phyloP scores from a whole-genome alignment of 2,888 invertebrate genomes.

The Nasonovia ribisnigri region DNA sequence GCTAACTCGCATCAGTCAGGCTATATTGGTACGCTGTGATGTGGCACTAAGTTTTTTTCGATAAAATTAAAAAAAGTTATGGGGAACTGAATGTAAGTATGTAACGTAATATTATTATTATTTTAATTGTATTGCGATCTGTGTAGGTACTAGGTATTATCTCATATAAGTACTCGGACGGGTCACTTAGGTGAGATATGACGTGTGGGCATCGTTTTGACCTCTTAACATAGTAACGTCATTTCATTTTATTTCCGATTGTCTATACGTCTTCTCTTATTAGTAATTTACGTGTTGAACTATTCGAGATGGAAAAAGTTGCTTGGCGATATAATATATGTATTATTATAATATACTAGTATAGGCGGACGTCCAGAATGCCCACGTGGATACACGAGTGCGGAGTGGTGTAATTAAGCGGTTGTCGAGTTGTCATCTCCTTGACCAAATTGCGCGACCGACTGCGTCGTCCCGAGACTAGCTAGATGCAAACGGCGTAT shows the following conservation, averaged over 20 bases:
- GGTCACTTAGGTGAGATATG: not conserved
- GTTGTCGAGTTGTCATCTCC: slow-evolving; percentile 43
- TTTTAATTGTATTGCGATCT: not conserved
- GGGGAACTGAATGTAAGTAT: not conserved
- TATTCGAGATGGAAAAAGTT: not conserved
- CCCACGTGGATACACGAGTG: slow-evolving; percentile 25
- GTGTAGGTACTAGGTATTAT: not conserved
- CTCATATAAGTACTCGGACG: not conserved
- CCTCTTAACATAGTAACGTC: slow-evolving; percentile 12
- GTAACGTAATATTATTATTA: not conserved
- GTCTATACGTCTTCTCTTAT: not conserved
- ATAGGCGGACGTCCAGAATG: slow-evolving; percentile 25
- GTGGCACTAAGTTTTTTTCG: not conserved
- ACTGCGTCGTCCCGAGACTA: not conserved
- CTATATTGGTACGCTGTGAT: not conserved
- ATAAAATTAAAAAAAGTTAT: not conserved
- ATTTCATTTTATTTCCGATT: slow-evolving; percentile 21
- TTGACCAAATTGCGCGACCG: slow-evolving; percentile 38
- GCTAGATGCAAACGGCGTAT: not conserved
- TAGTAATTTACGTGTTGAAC: not conserved
- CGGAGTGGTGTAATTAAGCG: slow-evolving; percentile 45
- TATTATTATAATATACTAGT: not conserved
- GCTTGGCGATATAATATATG: not conserved
- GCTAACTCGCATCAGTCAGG: not conserved
- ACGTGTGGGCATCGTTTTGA: not conserved